Base-by-base conservation (phyloP, 2,797 vertebrate species). In the Lophotriccus pileatus region DNA sequence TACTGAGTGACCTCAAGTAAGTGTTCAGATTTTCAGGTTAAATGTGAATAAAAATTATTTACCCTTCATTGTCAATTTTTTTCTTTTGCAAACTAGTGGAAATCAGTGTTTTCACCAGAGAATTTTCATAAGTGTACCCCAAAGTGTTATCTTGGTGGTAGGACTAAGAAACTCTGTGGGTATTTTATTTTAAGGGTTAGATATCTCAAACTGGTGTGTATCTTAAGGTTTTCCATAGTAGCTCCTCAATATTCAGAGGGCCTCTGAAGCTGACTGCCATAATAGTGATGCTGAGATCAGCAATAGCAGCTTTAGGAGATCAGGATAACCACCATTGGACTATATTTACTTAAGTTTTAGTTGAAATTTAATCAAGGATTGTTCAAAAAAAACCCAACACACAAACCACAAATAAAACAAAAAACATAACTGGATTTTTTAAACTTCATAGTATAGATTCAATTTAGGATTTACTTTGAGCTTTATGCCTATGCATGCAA, bases 81-180 rank as follows among this genome's bases (percentile, higher is more conserved):
- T 68, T 44, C 12, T 84, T 68, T 76, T 62, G 17, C 19, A 49
- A 67, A 24, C 41, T 56, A 60, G n/a, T 28, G 17, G 37, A 77
- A 73, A 53, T 4, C 13, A 41, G 17, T 34, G 22, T 60, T 92
- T 92, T 63, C 25, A 80, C 4, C 5, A 55, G 28, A 67, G 18
- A 49, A 27, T 39, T 36, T 76, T 7, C 18, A 46, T 44, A 62
- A 78, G 60, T 16, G 6, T 49, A 25, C 2, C 24, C 19, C 24
- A 46, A 34, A 70, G 6, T 53, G 7, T 19, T 44, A 0, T 36
- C 27, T n/a, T 50, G 23, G 9, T 53, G 22, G 8, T 24, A 64
- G 18, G 16, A 80, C 25, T 53, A 19, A 77, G 50, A 68, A 87
- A 59, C 5, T 56, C 3, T 0, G 12, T 18, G 15, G 0, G 0